Percentiles rank a stretch among this genome's conserved stretches.
These are phyloP conservation scores for Meandrina meandrites DNA, from an alignment of 92 coral and sea anemone species.

Conservation along the genomic window DNA sequence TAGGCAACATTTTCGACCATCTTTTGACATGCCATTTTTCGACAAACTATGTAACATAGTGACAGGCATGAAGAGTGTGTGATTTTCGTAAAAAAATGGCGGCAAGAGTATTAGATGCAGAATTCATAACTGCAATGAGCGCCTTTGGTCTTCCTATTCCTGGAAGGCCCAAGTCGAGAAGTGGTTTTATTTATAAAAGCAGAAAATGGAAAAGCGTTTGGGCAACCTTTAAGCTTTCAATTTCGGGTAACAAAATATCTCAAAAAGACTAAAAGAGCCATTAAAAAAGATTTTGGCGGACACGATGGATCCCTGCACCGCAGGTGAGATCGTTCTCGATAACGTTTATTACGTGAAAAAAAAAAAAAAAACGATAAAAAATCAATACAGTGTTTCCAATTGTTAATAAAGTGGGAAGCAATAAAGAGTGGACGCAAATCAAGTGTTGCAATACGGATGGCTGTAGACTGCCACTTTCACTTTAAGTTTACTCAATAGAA, in stretches of 20 bases:
- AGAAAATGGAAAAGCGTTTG: conserved; percentile 7
- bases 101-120: neutral
- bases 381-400: conserved; percentile 1
- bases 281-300: conserved; percentile 1
- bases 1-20: neutral
- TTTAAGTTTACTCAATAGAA: neutral
- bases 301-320: neutral
- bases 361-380: neutral
- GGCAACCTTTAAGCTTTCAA: neutral
- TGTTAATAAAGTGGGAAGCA: conserved; percentile 8
- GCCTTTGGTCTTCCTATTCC: neutral
- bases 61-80: neutral
- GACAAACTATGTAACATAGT: neutral
- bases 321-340: neutral
- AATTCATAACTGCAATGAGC: neutral
- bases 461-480: neutral
- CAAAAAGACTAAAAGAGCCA: neutral
- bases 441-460: neutral
- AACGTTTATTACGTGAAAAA: conserved; percentile 9
- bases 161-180: neutral
- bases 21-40: neutral
- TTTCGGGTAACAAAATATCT: neutral
- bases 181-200: neutral
- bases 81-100: neutral
- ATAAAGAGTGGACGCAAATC: conserved; percentile 10